A percentile compares a stretch with the other conserved stretches of the same genome.
phyloP scores from a whole-genome alignment of 1,140 invertebrate species.

The Diploscapter pachys region DNA sequence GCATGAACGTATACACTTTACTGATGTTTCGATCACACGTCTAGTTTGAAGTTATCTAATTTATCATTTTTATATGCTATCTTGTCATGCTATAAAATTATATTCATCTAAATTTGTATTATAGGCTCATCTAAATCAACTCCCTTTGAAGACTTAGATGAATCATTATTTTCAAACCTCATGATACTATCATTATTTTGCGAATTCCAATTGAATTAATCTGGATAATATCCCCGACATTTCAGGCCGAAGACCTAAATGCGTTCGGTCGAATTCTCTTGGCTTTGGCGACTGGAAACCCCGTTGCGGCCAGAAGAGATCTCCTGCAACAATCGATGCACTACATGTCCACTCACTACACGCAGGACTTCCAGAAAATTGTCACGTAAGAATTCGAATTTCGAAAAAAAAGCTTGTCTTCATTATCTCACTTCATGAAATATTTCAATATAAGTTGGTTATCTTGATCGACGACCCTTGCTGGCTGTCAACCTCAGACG shows the following conservation, averaged over 20 bases:
- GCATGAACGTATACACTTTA: too few species aligned
- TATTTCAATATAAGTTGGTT: background rate
- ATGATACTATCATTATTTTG: too few species aligned
- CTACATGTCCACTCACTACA: slow-evolving; percentile 80
- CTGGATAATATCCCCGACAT: background rate
- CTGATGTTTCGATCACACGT: too few species aligned
- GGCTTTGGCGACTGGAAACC: slow-evolving; percentile 79
- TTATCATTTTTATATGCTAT: background rate
- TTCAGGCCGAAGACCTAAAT: slow-evolving; percentile 75
- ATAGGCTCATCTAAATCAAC: background rate
- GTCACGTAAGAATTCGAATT: slow-evolving; percentile 72
- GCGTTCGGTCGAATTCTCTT: slow-evolving; percentile 85
- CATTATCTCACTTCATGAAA: slow-evolving; percentile 22
- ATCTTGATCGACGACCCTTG: background rate
- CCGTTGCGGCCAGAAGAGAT: slow-evolving; percentile 72
- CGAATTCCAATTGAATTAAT: background rate
- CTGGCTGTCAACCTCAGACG: too few species aligned
- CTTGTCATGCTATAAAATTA: background rate
- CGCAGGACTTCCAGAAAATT: slow-evolving; percentile 84
- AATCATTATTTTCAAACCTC: too few species aligned
- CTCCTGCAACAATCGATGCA: slow-evolving; percentile 79
- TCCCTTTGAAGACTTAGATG: background rate
- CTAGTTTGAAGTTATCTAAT: background rate
- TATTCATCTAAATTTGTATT: background rate
- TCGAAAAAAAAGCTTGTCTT: background rate